These are phyloP conservation scores for Aegithalos caudatus DNA, from an alignment of 2,113 vertebrate species.

Conservation along the genomic window DNA sequence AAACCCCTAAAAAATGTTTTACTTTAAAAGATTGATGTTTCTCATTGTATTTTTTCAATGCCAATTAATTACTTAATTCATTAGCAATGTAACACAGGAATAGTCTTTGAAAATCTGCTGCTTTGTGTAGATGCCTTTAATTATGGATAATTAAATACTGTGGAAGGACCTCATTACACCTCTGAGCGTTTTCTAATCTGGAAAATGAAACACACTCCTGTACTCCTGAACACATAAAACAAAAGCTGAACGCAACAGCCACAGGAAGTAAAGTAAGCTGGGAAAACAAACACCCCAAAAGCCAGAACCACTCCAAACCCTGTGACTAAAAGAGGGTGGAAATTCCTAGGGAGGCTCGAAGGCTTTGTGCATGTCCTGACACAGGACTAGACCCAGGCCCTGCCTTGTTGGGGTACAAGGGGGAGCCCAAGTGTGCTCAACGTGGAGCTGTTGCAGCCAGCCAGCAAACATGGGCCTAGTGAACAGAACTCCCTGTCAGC, in stretches of 20 bases:
- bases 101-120: constrained; percentile 71
- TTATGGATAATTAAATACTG: constrained; percentile 79
- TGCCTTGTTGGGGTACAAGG: neutral
- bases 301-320: neutral
- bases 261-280: neutral
- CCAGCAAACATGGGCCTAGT: neutral
- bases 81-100: constrained; percentile 74
- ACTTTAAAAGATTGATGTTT: constrained; percentile 66
- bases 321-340: neutral
- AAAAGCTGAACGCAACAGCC: constrained; percentile 56
- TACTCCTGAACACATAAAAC: constrained; percentile 17
- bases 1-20: constrained; percentile 61
- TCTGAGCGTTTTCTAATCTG: constrained; percentile 73
- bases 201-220: constrained; percentile 33
- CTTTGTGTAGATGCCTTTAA: constrained; percentile 78
- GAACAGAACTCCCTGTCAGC: neutral
- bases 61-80: constrained; percentile 81
- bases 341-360: neutral
- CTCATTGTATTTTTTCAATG: constrained; percentile 69
- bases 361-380: neutral
- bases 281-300: neutral
- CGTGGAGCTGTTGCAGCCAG: neutral
- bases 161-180: constrained; percentile 79
- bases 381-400: neutral
- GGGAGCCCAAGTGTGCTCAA: neutral